phyloP scores from a whole-genome alignment of 1,140 invertebrate genomes.

The Cotesia chilonis region DNA sequence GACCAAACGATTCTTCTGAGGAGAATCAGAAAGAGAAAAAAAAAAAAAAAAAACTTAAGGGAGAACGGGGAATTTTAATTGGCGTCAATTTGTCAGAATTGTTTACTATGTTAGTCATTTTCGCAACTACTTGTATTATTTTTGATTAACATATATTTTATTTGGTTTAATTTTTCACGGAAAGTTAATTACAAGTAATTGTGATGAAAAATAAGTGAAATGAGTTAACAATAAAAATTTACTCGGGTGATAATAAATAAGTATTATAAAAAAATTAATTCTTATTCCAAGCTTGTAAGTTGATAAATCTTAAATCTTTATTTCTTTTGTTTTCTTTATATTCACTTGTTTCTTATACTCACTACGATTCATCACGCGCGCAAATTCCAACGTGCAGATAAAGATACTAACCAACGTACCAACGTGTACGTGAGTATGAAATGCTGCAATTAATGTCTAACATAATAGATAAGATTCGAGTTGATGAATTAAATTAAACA shows the following conservation, averaged over 20 bases:
- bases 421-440: not conserved
- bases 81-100: constrained; percentile 59
- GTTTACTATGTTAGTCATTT: too few relatives aligned
- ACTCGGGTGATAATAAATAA: not conserved
- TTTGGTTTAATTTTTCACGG: too few relatives aligned
- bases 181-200: too few relatives aligned
- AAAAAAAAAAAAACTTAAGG: constrained; percentile 11
- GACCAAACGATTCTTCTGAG: too few relatives aligned
- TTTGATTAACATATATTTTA: too few relatives aligned
- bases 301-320: constrained; percentile 7
- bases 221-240: not conserved
- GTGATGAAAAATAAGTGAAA: too few relatives aligned
- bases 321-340: constrained; percentile 15
- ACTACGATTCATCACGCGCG: constrained; percentile 47
- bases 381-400: constrained; percentile 47
- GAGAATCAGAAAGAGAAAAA: constrained; percentile 9
- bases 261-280: too few relatives aligned
- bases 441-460: constrained; percentile 28
- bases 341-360: constrained; percentile 19
- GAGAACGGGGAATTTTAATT: constrained; percentile 61
- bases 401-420: constrained; percentile 27
- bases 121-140: too few relatives aligned
- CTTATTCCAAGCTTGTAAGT: constrained; percentile 17
- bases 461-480: constrained; percentile 7
- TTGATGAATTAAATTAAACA: too few relatives aligned